These are phyloP conservation scores for Antechinus flavipes DNA, from an alignment of 2,113 vertebrate genomes.

Conservation along the genomic window DNA sequence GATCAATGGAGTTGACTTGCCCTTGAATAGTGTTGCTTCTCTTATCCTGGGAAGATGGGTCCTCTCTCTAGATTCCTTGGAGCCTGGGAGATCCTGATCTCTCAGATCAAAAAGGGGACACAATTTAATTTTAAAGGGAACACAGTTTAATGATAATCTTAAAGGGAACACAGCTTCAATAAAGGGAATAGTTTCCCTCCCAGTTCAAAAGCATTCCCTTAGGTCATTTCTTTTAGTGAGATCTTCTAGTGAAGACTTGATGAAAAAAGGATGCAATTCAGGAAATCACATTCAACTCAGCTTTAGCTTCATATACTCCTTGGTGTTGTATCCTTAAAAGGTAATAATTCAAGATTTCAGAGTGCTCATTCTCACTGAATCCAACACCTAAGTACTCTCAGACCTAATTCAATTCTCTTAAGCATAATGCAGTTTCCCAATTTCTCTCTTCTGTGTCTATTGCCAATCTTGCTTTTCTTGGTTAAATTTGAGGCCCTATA, in stretches of 20 bases:
- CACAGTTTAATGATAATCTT: no score
- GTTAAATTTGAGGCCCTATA: background rate
- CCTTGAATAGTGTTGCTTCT: no score
- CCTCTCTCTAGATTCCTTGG: no score
- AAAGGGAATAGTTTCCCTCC: no score
- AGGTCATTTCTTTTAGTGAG: background rate
- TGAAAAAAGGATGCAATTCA: background rate
- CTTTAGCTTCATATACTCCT: background rate
- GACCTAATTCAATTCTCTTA: background rate
- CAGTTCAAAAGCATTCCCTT: no score
- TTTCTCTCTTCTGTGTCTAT: background rate
- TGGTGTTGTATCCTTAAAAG: background rate
- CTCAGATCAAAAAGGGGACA: no score
- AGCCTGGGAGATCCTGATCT: no score
- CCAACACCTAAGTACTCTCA: background rate
- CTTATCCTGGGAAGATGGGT: no score
- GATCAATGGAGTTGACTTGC: no score
- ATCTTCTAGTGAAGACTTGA: background rate
- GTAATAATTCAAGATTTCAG: background rate
- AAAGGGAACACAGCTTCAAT: no score
- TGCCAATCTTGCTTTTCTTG: background rate
- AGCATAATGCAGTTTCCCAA: background rate
- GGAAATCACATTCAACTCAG: background rate
- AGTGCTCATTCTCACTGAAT: background rate
- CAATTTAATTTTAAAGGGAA: no score